A percentile compares a stretch with the other conserved stretches of the same genome.
These are phyloP conservation scores for Epistrophe eligans DNA, from an alignment of 2,888 invertebrate genomes.

Conservation along the genomic window DNA sequence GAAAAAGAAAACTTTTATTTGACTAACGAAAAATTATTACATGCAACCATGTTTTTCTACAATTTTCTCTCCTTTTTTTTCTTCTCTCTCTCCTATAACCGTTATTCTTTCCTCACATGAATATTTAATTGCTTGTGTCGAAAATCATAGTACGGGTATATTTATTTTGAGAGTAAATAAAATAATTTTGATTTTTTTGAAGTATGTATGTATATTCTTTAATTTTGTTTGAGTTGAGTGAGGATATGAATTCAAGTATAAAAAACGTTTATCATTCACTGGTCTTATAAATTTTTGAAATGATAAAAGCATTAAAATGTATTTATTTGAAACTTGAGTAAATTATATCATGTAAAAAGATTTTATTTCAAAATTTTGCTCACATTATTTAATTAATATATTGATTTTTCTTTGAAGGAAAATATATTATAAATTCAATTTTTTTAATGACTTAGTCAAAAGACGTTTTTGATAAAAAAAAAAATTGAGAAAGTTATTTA, in stretches of 20 bases:
- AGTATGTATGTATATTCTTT: constrained; percentile 1
- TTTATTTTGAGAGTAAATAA: constrained; percentile 12
- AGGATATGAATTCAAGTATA: neutral
- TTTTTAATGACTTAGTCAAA: neutral
- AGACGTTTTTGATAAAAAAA: no score
- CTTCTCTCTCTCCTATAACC: neutral
- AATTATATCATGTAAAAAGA: neutral
- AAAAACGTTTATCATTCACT: no score
- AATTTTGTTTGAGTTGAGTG: neutral
- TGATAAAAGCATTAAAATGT: neutral
- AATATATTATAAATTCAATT: neutral
- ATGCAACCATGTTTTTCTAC: constrained; percentile 20
- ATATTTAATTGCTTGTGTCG: constrained; percentile 42
- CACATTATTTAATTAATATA: neutral
- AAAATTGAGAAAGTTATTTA: no score
- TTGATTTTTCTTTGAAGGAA: neutral
- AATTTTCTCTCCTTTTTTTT: neutral
- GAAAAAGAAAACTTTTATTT: constrained; percentile 43
- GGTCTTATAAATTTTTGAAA: neutral
- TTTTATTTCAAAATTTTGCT: neutral
- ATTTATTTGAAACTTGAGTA: neutral
- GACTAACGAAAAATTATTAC: constrained; percentile 24
- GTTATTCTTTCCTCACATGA: constrained; percentile 47
- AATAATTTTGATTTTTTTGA: neutral
- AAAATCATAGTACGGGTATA: neutral